A percentile compares a stretch with the other conserved stretches of the same genome.
Conservation (phyloP, 2,113 vertebrate genomes). For the Asarcornis scutulata region DNA sequence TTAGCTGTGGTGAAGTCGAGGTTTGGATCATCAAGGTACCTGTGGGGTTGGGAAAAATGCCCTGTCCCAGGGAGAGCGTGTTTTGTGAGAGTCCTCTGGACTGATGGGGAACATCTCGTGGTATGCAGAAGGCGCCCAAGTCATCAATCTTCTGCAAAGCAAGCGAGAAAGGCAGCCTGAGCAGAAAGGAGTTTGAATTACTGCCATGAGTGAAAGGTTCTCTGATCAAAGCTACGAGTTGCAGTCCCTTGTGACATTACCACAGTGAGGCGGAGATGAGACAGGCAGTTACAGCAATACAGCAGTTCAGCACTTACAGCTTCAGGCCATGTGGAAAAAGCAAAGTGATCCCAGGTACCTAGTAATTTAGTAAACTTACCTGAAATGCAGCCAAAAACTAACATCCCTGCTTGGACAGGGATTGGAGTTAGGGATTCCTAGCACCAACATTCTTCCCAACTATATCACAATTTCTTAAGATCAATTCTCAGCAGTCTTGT, state of each 20-base stretch:
- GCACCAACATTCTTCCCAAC: background rate
- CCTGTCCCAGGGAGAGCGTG: too few species aligned
- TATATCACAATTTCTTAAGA: background rate
- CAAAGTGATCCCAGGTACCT: background rate
- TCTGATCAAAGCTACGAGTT: background rate
- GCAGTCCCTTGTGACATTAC: too few species aligned
- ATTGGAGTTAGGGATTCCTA: background rate
- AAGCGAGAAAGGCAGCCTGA: background rate
- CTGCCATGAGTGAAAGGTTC: background rate
- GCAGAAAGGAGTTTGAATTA: background rate
- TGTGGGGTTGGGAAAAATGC: background rate
- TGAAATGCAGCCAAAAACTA: background rate
- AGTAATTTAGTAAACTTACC: background rate
- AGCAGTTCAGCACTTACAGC: background rate
- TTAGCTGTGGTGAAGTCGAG: background rate
- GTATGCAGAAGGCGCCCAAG: too few species aligned
- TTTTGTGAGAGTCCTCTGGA: background rate
- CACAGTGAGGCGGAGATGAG: background rate
- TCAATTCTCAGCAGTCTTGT: background rate
- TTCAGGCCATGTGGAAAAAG: background rate
- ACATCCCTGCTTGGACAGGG: background rate
- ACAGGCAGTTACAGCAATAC: background rate
- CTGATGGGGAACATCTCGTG: background rate
- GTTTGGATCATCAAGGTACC: background rate
- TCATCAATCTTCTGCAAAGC: background rate